A percentile compares a stretch with the other conserved stretches of the same genome.
Evolutionary conservation across 2,797 vertebrate genomes (phyloP).

Genomic region (Nyctalus aviator): DNA sequence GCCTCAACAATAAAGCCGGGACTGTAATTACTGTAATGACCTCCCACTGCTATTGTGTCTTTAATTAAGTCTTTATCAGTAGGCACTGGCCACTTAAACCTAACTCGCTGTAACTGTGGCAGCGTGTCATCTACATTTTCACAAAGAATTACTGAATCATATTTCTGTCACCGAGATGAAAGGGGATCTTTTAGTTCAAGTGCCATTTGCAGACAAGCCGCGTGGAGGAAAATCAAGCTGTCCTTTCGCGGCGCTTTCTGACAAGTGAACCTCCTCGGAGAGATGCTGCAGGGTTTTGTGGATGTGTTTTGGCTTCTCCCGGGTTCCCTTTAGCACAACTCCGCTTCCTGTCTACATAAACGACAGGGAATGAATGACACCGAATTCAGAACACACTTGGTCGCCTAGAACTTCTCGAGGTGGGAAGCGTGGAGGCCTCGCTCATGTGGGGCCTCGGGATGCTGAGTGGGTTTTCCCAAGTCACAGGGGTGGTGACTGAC

Average conservation of each 20-base stretch:
- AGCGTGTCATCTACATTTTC: slow-evolving; percentile 87
- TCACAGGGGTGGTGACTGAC: neutral
- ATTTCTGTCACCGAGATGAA: slow-evolving; percentile 89
- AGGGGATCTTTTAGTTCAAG: slow-evolving; percentile 88
- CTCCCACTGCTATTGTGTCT: slow-evolving; percentile 89
- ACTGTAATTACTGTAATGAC: slow-evolving; percentile 88
- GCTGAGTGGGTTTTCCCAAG: neutral
- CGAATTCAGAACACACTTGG: slow-evolving; percentile 63
- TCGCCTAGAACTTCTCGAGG: slow-evolving; percentile 29
- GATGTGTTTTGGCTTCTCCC: slow-evolving; percentile 66
- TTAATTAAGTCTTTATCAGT: slow-evolving; percentile 90
- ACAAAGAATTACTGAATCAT: slow-evolving; percentile 88
- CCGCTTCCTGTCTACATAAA: slow-evolving; percentile 75
- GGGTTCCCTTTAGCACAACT: slow-evolving; percentile 72
- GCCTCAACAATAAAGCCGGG: slow-evolving; percentile 85
- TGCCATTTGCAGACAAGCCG: slow-evolving; percentile 86
- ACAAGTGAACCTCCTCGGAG: slow-evolving; percentile 74
- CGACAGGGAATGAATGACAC: slow-evolving; percentile 65
- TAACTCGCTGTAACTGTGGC: slow-evolving; percentile 86
- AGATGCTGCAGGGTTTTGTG: slow-evolving; percentile 50
- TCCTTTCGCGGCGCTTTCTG: slow-evolving; percentile 84
- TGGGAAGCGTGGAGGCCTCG: neutral
- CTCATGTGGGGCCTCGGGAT: neutral
- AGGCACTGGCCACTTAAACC: slow-evolving; percentile 89
- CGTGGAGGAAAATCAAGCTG: slow-evolving; percentile 82